Percentiles rank a stretch among this genome's conserved stretches.
phyloP scores from a whole-genome alignment of 2,797 vertebrate genomes.

The Mallotus villosus region DNA sequence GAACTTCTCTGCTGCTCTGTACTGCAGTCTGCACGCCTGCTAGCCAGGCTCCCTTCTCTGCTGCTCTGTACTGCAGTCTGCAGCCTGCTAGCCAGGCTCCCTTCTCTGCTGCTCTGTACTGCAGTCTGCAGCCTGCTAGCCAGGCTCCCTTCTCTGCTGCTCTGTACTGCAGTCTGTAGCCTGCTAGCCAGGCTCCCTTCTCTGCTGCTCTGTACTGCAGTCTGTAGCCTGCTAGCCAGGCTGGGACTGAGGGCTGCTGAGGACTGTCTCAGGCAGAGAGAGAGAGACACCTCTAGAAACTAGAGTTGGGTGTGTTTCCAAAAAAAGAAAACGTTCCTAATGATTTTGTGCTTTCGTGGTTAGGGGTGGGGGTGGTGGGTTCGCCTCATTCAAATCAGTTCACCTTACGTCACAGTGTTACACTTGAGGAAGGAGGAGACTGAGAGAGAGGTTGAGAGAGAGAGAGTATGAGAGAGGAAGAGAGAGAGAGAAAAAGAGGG shows the following conservation, averaged over 20 bases:
- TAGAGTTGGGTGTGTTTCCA: no score
- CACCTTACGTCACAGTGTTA: no score
- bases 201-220: background rate
- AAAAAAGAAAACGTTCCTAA: no score
- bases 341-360: no score
- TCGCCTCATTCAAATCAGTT: no score
- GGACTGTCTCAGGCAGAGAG: no score
- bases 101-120: background rate
- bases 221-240: slow-evolving; percentile 39
- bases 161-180: slow-evolving; percentile 42
- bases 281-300: no score
- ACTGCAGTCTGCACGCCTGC: slow-evolving; percentile 46
- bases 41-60: no score
- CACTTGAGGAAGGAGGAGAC: background rate
- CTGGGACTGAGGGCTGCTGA: no score
- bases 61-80: slow-evolving; percentile 33
- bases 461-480: background rate
- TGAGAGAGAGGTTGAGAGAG: background rate
- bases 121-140: slow-evolving; percentile 40
- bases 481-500: background rate
- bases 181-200: no score
- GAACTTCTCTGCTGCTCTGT: background rate
- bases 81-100: slow-evolving; percentile 17
- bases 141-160: no score
- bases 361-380: no score